phyloP scores from a whole-genome alignment of 1,140 invertebrate species.

The Hirudo medicinalis region DNA sequence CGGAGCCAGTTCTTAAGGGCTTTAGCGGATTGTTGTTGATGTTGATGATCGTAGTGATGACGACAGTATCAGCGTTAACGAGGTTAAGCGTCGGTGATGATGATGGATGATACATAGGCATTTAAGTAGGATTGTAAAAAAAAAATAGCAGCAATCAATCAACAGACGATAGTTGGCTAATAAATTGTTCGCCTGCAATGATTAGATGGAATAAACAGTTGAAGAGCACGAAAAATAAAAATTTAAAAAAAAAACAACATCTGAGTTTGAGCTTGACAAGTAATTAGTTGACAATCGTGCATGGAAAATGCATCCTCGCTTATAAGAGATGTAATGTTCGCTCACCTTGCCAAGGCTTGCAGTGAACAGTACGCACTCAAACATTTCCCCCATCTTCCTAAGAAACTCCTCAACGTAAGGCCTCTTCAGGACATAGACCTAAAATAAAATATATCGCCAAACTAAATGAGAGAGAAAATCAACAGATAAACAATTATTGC shows the following conservation, averaged over 20 bases:
- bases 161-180: too few species aligned
- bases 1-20: too few species aligned
- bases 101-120: too few species aligned
- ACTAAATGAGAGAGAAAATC: too few species aligned
- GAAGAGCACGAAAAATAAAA: not conserved
- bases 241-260: conserved; percentile 15
- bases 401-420: conserved; percentile 98
- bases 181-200: too few species aligned
- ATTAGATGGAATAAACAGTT: not conserved
- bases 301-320: conserved; percentile 16
- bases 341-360: conserved; percentile 86
- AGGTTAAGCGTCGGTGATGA: too few species aligned
- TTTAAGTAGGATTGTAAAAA: too few species aligned
- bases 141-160: too few species aligned
- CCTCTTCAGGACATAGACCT: conserved; percentile 93
- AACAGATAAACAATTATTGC: too few species aligned
- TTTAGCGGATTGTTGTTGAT: too few species aligned
- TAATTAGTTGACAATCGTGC: not conserved
- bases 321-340: conserved; percentile 4
- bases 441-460: conserved; percentile 21
- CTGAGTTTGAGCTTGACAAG: not conserved
- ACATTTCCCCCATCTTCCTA: conserved; percentile 90
- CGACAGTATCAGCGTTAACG: too few species aligned
- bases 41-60: too few species aligned
- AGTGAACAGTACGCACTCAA: conserved; percentile 98